Percentiles rank a stretch among this genome's conserved stretches.
Evolutionary conservation across 2,888 invertebrate species (phyloP).

Genomic region (Subacronicta megacephala): DNA sequence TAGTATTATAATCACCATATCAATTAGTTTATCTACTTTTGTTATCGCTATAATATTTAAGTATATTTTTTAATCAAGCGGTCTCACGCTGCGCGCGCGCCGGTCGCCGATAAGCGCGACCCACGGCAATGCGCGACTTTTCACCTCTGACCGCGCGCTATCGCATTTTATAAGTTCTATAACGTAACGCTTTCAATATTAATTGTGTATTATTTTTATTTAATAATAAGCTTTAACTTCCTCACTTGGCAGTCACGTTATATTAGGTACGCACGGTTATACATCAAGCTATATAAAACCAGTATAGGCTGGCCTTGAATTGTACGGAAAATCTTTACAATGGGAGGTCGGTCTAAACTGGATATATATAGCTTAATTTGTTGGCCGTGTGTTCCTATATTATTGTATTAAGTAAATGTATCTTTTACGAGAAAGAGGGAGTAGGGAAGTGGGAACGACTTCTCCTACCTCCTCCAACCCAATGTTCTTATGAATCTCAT

Average conservation of each 20-base stretch:
- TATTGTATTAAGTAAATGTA: too few relatives aligned
- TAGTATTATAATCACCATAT: constrained; percentile 22
- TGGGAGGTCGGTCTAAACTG: too few relatives aligned
- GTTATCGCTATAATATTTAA: constrained; percentile 33
- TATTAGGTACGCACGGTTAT: too few relatives aligned
- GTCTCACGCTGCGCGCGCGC: constrained; percentile 25
- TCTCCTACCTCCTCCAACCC: too few relatives aligned
- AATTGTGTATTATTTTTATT: constrained; percentile 41
- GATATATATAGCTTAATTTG: too few relatives aligned
- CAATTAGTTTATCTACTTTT: constrained; percentile 31
- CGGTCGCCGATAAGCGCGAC: constrained; percentile 31
- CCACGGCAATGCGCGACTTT: constrained; percentile 33
- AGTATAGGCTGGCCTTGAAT: too few relatives aligned
- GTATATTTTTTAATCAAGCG: constrained; percentile 40
- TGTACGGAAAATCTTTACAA: too few relatives aligned
- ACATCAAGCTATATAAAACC: too few relatives aligned
- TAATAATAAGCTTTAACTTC: constrained; percentile 23
- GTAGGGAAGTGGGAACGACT: too few relatives aligned
- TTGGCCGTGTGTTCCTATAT: too few relatives aligned
- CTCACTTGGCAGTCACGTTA: constrained; percentile 12
- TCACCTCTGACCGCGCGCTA: constrained; percentile 38
- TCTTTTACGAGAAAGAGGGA: too few relatives aligned
- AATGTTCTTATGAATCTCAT: too few relatives aligned
- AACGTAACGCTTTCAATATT: constrained; percentile 36
- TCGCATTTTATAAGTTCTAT: constrained; percentile 11